phyloP scores from a whole-genome alignment of 2,797 vertebrate genomes.

The Crocodylus rhombifer region DNA sequence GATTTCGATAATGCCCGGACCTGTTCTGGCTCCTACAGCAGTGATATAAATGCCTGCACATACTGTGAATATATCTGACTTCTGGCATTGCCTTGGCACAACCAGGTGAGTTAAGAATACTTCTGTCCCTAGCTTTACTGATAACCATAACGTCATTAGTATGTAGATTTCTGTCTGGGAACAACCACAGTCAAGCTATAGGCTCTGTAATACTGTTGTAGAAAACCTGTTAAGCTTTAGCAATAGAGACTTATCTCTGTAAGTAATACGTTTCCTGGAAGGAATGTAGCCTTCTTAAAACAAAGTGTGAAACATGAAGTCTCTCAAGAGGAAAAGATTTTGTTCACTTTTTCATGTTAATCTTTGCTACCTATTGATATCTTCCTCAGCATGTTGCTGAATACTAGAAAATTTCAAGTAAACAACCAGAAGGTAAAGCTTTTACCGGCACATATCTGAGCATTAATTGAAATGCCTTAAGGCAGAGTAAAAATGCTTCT shows the following conservation, averaged over 20 bases:
- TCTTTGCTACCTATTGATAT: slow-evolving; percentile 23
- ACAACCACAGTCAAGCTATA: neutral
- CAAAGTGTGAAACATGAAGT: slow-evolving; percentile 22
- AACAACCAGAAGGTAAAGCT: slow-evolving; percentile 68
- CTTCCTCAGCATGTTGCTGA: slow-evolving; percentile 38
- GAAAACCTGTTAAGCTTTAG: neutral
- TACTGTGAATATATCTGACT: neutral
- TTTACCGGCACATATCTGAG: slow-evolving; percentile 58
- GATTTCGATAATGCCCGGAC: neutral
- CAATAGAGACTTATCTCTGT: neutral
- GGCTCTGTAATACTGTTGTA: neutral
- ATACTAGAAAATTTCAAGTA: slow-evolving; percentile 64
- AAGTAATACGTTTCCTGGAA: neutral
- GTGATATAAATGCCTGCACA: fast-evolving
- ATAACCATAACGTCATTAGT: slow-evolving; percentile 20
- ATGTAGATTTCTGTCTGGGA: slow-evolving; percentile 13
- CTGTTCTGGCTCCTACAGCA: neutral
- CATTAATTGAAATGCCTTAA: slow-evolving; percentile 78
- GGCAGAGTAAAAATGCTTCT: slow-evolving; percentile 70
- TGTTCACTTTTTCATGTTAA: slow-evolving; percentile 54
- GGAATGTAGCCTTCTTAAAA: slow-evolving; percentile 15
- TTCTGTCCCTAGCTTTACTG: slow-evolving; percentile 1
- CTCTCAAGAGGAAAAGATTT: slow-evolving; percentile 38
- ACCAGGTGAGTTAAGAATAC: neutral
- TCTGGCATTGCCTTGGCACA: neutral